Percentiles rank a stretch among this genome's conserved stretches.
phyloP scores from a whole-genome alignment of 2,113 vertebrate genomes.

The Channa argus region DNA sequence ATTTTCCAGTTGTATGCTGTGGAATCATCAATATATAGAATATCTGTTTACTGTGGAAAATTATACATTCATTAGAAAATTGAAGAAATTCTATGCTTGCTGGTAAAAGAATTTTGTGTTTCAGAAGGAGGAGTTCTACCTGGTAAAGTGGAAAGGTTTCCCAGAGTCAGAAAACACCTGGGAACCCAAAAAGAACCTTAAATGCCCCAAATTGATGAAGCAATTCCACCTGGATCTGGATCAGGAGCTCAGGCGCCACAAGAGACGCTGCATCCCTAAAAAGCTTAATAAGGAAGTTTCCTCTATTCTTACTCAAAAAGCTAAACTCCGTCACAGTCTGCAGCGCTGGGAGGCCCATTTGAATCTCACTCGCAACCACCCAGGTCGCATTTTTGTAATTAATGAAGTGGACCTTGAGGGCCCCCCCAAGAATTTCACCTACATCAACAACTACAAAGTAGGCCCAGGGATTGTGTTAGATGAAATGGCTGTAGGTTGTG shows the following conservation, averaged over 20 bases:
- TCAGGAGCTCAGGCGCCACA: slow-evolving; percentile 77
- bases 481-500: slow-evolving; percentile 87
- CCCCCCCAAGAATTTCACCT: slow-evolving; percentile 88
- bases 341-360: slow-evolving; percentile 86
- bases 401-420: slow-evolving; percentile 93
- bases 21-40: no score
- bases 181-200: slow-evolving; percentile 90
- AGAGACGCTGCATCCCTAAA: slow-evolving; percentile 68
- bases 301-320: slow-evolving; percentile 84
- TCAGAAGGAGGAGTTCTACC: slow-evolving; percentile 88
- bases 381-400: slow-evolving; percentile 86
- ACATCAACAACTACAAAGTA: slow-evolving; percentile 91
- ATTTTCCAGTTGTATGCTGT: neutral
- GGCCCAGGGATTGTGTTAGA: slow-evolving; percentile 85
- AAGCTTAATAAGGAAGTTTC: slow-evolving; percentile 81
- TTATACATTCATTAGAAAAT: neutral
- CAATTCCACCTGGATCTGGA: slow-evolving; percentile 89
- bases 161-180: slow-evolving; percentile 86
- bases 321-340: slow-evolving; percentile 84
- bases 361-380: slow-evolving; percentile 87
- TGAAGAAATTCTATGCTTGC: neutral
- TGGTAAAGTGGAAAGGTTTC: slow-evolving; percentile 91
- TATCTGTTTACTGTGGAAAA: neutral
- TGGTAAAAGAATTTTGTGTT: slow-evolving; percentile 28
- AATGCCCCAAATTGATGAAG: slow-evolving; percentile 85